A percentile compares a stretch with the other conserved stretches of the same genome.
Conservation (phyloP, 2,113 vertebrate species). For the Ptychochromis oligacanthus region DNA sequence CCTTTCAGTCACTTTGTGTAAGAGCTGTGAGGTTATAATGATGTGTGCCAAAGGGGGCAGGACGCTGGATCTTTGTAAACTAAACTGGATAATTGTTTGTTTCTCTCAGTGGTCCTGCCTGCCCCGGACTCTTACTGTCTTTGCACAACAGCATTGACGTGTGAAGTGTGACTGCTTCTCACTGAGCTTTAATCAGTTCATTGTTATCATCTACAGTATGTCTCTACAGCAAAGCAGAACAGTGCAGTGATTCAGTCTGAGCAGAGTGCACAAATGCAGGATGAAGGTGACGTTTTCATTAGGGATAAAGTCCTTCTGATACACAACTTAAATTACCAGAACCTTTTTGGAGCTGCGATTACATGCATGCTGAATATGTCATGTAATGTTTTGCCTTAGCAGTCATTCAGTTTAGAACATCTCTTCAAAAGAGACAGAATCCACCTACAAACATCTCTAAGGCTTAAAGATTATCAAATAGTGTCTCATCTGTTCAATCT, state of each 20-base stretch:
- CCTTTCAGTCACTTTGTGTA: conserved; percentile 17
- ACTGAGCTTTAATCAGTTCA: not conserved
- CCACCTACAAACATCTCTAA: not conserved
- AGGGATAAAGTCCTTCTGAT: not conserved
- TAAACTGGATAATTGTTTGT: conserved; percentile 22
- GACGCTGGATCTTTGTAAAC: not conserved
- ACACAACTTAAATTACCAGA: not conserved
- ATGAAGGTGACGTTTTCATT: too few relatives aligned
- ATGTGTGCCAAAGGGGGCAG: not conserved
- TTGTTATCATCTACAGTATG: conserved; percentile 9
- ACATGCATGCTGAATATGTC: not conserved
- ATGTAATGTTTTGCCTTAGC: not conserved
- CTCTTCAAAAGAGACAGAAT: not conserved
- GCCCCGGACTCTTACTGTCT: not conserved
- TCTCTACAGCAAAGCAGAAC: not conserved
- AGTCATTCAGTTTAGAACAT: not conserved
- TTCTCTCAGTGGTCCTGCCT: not conserved
- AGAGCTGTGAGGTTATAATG: conserved; percentile 7
- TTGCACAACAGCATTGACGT: not conserved
- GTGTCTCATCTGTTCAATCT: not conserved
- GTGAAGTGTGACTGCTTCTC: conserved; percentile 19
- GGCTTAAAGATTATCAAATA: not conserved
- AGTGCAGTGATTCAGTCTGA: not conserved
- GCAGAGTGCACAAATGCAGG: not conserved
- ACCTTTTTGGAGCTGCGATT: not conserved